A percentile compares a stretch with the other conserved stretches of the same genome.
Conservation (phyloP, 2,113 vertebrate species). For the Lamprologus lemairii region DNA sequence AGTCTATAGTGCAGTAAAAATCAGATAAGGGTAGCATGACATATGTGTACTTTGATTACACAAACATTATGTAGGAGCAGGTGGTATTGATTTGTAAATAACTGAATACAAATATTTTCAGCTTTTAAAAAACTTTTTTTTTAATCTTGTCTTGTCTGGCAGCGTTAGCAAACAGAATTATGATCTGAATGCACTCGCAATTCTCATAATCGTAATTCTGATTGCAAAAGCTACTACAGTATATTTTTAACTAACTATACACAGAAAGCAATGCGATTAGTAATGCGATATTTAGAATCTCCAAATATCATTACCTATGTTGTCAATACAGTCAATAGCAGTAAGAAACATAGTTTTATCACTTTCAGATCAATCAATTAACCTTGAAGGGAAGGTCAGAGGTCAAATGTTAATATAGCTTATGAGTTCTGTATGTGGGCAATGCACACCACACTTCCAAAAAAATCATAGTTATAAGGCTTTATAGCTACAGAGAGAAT, state of each 20-base stretch:
- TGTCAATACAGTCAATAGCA: neutral
- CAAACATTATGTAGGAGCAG: neutral
- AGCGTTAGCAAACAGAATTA: neutral
- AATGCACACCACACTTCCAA: neutral
- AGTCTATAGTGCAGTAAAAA: neutral
- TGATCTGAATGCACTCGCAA: neutral
- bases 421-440: neutral
- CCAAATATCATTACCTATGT: neutral
- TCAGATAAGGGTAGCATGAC: neutral
- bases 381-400: neutral
- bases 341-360: neutral
- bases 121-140: rapidly evolving
- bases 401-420: neutral
- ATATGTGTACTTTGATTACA: neutral
- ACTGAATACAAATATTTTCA: neutral
- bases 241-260: neutral
- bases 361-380: neutral
- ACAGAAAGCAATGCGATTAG: neutral
- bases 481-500: neutral
- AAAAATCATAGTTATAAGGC: neutral
- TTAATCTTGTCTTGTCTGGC: neutral
- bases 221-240: neutral
- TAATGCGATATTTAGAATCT: rapidly evolving
- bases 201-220: neutral
- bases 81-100: neutral